Evolutionary conservation across 2,797 vertebrate genomes (phyloP).

Genomic region (Xenops minutus): DNA sequence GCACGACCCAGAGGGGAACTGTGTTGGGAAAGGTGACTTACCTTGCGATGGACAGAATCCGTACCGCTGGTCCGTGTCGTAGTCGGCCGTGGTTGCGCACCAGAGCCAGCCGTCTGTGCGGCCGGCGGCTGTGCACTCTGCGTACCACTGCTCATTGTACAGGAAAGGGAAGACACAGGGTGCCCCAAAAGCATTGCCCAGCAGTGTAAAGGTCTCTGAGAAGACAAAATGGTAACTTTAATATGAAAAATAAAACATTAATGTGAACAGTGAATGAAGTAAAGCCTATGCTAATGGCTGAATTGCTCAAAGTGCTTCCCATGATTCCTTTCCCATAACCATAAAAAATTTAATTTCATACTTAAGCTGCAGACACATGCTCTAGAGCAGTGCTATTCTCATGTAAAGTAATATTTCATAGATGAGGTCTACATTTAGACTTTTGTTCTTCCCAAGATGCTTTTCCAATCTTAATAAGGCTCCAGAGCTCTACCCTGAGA

Average conservation of each 20-base stretch:
- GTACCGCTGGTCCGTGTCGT: conserved; percentile 74
- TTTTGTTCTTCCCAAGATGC: not conserved
- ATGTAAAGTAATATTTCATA: not conserved
- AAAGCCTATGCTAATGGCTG: not conserved
- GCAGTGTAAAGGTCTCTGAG: conserved; percentile 84
- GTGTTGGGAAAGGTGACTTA: conserved; percentile 32
- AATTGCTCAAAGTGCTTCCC: not conserved
- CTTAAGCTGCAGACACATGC: not conserved
- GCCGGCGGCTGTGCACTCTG: conserved; percentile 81
- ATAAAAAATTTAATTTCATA: not conserved
- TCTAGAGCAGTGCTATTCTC: not conserved
- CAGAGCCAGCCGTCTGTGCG: conserved; percentile 79
- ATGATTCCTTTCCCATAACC: not conserved
- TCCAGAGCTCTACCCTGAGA: not conserved
- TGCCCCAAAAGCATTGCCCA: conserved; percentile 84
- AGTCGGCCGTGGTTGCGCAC: conserved; percentile 85
- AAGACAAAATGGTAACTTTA: not conserved
- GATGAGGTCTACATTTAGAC: not conserved
- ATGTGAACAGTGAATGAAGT: not conserved
- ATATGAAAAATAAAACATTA: not conserved
- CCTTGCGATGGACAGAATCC: conserved; percentile 85
- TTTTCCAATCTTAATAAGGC: not conserved
- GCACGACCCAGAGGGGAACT: rapidly evolving
- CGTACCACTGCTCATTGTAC: conserved; percentile 77
- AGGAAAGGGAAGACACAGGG: conserved; percentile 90